Percentiles rank a stretch among this genome's conserved stretches.
Evolutionary conservation across 2,888 invertebrate species (phyloP).

Genomic region (Mythimna albipuncta): DNA sequence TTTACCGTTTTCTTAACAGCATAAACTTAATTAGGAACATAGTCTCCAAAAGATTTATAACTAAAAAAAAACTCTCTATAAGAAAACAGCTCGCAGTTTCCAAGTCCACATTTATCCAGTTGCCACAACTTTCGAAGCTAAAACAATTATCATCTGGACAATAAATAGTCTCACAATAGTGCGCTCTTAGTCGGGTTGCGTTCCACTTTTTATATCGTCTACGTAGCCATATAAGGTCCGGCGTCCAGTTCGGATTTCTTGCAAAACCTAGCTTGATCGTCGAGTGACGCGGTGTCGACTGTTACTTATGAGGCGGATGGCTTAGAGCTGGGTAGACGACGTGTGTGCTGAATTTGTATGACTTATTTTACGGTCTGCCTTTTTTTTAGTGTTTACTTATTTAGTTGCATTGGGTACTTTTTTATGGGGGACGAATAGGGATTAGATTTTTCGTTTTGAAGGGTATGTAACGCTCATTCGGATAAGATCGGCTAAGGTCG

Average conservation of each 20-base stretch:
- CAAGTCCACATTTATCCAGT: slow-evolving; percentile 54
- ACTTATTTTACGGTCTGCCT: slow-evolving; percentile 28
- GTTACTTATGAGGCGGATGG: slow-evolving; percentile 54
- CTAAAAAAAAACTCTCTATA: background rate
- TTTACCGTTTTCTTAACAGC: background rate
- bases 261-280: slow-evolving; percentile 75
- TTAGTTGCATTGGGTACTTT: too few relatives aligned
- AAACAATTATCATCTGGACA: slow-evolving; percentile 65
- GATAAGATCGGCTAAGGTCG: too few relatives aligned
- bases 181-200: slow-evolving; percentile 57
- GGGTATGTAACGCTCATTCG: too few relatives aligned
- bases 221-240: slow-evolving; percentile 71
- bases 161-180: slow-evolving; percentile 65
- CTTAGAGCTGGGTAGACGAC: slow-evolving; percentile 47
- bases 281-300: slow-evolving; percentile 61
- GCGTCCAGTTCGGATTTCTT: slow-evolving; percentile 72
- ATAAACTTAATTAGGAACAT: background rate
- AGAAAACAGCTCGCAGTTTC: slow-evolving; percentile 37
- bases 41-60: background rate
- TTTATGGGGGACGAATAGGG: background rate
- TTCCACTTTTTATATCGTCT: slow-evolving; percentile 77
- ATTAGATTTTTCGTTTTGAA: too few relatives aligned
- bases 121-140: slow-evolving; percentile 58
- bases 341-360: slow-evolving; percentile 45
- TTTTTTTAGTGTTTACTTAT: background rate